Evolutionary conservation across 2,888 invertebrate species (phyloP).

Genomic region (Lagria hirta): DNA sequence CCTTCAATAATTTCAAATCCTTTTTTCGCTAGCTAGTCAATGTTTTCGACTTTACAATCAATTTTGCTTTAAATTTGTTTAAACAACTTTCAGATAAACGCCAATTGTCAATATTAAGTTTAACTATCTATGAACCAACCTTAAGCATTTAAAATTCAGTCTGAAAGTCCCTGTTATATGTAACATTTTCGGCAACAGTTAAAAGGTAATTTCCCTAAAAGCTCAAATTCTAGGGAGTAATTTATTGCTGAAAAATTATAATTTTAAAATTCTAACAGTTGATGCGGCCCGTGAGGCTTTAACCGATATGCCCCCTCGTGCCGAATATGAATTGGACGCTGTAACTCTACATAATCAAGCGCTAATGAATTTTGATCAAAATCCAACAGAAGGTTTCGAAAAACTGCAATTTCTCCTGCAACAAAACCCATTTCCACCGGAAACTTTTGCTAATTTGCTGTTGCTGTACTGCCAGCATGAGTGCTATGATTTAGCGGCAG

Average conservation of each 20-base stretch:
- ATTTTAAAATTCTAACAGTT: constrained; percentile 54
- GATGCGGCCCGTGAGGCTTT: constrained; percentile 85
- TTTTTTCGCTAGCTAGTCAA: no score
- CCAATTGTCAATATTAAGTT: no score
- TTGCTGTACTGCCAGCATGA: constrained; percentile 96
- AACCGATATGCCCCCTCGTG: constrained; percentile 87
- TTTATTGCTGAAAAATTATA: background rate
- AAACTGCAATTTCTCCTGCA: constrained; percentile 91
- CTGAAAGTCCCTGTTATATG: no score
- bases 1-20: no score
- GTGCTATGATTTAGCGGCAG: constrained; percentile 96
- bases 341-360: constrained; percentile 98
- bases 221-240: no score
- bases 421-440: constrained; percentile 95
- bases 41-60: no score
- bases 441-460: constrained; percentile 95
- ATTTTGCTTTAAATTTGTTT: no score
- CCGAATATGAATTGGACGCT: constrained; percentile 96
- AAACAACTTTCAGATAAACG: no score
- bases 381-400: constrained; percentile 92
- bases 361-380: constrained; percentile 77
- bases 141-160: no score
- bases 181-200: no score
- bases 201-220: no score
- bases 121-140: no score